Evolutionary conservation across 2,797 vertebrate genomes (phyloP).

Genomic region (Acanthurus leucopareius): DNA sequence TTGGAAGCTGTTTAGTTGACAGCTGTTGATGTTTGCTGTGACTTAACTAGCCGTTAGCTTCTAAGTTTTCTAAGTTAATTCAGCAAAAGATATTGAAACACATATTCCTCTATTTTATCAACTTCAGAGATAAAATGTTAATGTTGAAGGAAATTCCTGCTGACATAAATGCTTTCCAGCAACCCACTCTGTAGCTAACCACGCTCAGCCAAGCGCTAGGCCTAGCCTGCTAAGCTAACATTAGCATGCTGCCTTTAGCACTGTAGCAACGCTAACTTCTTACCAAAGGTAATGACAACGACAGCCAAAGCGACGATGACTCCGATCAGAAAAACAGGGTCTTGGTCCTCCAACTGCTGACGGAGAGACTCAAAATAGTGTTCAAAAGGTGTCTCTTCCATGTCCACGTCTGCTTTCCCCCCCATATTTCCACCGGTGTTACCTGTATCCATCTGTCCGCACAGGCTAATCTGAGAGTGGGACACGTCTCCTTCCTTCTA

Average conservation of each 20-base stretch:
- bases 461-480: constrained; percentile 11
- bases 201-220: constrained; percentile 11
- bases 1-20: not conserved
- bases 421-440: constrained; percentile 52
- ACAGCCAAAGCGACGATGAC: constrained; percentile 84
- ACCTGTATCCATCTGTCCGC: constrained; percentile 50
- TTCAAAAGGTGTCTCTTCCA: constrained; percentile 75
- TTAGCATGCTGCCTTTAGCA: constrained; percentile 40
- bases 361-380: constrained; percentile 83
- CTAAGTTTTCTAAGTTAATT: not conserved
- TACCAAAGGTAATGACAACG: constrained; percentile 88
- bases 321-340: constrained; percentile 84
- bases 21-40: constrained; percentile 25
- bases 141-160: not conserved
- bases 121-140: accelerated
- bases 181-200: not conserved
- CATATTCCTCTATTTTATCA: accelerated
- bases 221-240: constrained; percentile 44
- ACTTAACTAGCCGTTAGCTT: constrained; percentile 22
- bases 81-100: accelerated
- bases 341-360: constrained; percentile 83
- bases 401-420: constrained; percentile 47
- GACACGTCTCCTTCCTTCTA: constrained; percentile 77
- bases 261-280: constrained; percentile 62
- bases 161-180: not conserved